These are phyloP conservation scores for Corvus moneduloides DNA, from an alignment of 2,113 vertebrate genomes.

Conservation along the genomic window DNA sequence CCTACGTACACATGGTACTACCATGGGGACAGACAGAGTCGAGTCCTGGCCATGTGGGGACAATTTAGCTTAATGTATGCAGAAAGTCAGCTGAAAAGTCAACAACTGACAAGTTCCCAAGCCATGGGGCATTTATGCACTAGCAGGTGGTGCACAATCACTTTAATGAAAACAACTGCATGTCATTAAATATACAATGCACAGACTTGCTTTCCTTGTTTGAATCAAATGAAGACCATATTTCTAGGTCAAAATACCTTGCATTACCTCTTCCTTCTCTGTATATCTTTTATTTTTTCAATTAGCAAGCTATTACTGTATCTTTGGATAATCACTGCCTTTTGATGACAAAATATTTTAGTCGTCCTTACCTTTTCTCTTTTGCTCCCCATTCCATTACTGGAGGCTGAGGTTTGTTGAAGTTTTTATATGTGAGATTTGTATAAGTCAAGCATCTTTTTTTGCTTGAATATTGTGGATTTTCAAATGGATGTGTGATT, in stretches of 20 bases:
- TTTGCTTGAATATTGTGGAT: not conserved
- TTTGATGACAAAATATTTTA: not conserved
- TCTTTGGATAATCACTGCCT: not conserved
- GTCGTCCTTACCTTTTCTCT: not conserved
- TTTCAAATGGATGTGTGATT: not conserved
- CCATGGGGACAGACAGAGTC: not conserved
- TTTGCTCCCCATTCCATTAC: not conserved
- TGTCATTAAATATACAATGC: not conserved
- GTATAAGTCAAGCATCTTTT: not conserved
- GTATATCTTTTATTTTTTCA: not conserved
- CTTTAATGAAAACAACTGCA: not conserved
- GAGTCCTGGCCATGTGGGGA: not conserved
- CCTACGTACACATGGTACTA: fast-evolving
- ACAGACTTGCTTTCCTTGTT: not conserved
- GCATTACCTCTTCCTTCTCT: not conserved
- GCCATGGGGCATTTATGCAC: not conserved
- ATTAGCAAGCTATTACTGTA: not conserved
- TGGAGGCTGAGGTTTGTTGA: not conserved
- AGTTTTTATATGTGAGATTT: not conserved
- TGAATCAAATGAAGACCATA: not conserved
- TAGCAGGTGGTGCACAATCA: not conserved
- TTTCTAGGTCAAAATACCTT: not conserved
- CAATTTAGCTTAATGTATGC: not conserved
- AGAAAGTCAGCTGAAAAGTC: not conserved
- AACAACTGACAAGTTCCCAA: not conserved